Evolutionary conservation across 2,888 invertebrate species (phyloP).

Genomic region (Polymixis lichenea): DNA sequence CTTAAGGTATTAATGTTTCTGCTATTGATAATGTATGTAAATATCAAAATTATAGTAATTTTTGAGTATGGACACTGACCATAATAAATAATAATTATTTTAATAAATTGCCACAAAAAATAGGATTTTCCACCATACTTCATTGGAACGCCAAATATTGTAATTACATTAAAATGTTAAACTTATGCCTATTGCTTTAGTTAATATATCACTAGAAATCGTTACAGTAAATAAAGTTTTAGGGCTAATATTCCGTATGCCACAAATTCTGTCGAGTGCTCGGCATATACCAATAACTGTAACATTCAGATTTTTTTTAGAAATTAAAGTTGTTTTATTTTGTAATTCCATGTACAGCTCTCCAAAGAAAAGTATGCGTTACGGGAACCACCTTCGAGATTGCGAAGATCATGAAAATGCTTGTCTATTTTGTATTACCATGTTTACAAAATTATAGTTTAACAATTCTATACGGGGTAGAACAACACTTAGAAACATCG

Average conservation of each 20-base stretch:
- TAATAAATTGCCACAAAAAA: conserved; percentile 27
- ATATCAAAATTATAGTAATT: conserved; percentile 6
- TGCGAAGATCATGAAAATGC: not conserved
- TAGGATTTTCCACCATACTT: not conserved
- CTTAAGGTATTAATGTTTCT: not conserved
- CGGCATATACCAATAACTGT: not conserved
- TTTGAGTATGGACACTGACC: not conserved
- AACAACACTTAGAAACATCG: not conserved
- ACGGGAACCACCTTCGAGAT: not conserved
- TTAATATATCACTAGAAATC: not conserved
- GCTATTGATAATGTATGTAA: conserved; percentile 14
- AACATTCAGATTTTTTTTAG: not conserved
- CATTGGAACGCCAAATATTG: conserved; percentile 5
- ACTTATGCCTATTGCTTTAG: conserved; percentile 1
- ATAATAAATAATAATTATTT: not conserved
- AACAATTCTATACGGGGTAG: not conserved
- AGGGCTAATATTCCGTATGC: not conserved
- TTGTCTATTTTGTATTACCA: not conserved
- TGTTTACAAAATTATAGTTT: too few relatives aligned
- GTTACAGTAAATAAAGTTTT: not conserved
- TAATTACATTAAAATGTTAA: not conserved
- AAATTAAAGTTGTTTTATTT: not conserved
- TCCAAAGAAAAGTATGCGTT: not conserved
- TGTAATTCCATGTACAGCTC: not conserved
- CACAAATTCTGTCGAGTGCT: not conserved